Evolutionary conservation across 2,797 vertebrate species (phyloP), one percentile per base, ranked within the genome.

Genomic region (Acestrorhynchus altus): DNA sequence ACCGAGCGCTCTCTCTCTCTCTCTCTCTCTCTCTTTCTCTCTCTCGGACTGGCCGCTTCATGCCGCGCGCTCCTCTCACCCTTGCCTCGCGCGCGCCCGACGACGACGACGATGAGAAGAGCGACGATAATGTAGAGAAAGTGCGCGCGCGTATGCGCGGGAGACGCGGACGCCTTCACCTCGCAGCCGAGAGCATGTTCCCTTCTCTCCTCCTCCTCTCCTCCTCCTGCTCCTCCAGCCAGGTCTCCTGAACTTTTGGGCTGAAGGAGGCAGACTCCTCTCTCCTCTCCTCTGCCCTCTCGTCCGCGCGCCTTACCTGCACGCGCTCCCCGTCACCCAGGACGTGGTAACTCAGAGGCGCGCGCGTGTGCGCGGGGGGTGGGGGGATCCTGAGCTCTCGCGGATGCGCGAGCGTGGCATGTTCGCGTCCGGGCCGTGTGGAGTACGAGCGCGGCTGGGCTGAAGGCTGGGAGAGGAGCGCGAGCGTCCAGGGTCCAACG

Each of bases 361-460:
- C 84, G 89, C 26, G 56, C 13, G 51, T 3, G 51, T 1, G 51
- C 54, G 54, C 54, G 57, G 67, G 68, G 66, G 69, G 69, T 40
- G 60, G 57, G 40, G 72, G 60, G 49, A 39, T 82, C 31, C 73
- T 86, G 90, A 88, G 90, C 84, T 88, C 90, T 86, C 76, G 60
- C 72, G 86, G 79, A 86, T 88, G 86, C 89, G 83, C 89, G 84
- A 84, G 87, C 86, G 86, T 88, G 89, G 72, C 56, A 93, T 93
- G 94, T 83, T 88, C 76, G 88, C 88, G 83, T 83, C 89, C 35
- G 71, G 86, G 87, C 87, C 90, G 89, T 90, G 87, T 86, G 93
- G 93, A 94, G 89, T 89, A 88, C 90, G 89, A 82, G 92, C 89
- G 87, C n/a, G n/a, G n/a, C 85, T 89, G 88, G 92, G 91, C 90